Evolutionary conservation across 2,888 invertebrate species (phyloP), one percentile per base, ranked within the genome.

Genomic region (Epistrophe grossulariae): DNA sequence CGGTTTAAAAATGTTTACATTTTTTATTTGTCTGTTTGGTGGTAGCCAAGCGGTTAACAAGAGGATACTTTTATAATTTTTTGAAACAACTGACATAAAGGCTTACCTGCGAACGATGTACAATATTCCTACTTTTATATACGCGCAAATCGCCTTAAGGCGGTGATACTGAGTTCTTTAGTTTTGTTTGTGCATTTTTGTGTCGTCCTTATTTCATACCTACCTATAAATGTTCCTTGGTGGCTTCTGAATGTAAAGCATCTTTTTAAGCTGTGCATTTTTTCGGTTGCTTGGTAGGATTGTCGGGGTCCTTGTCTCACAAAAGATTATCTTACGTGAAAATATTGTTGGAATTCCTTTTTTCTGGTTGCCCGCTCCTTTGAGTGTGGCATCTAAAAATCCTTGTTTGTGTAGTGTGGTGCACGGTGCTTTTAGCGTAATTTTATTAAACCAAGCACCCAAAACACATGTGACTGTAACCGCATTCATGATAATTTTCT

Each of bases 51-150:
- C 85, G 85, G 85, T 81, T 82, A 87, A 87, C 85, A 87, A 87
- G 68, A 50, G 85, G 85, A 87, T 87, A 87, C 82, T 87, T 87
- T 87, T 71, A 87, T 82, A 82, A 82, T 87, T 87, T 84, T 87
- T 87, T 81, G 82, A 82, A 87, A 87, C 79, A 87, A 87, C 85
- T 82, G 79, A 87, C 82, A 87, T 87, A 87, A 87, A 87, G 85
- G 85, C 85, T 87, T 87, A 87, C 85, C 85, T 87, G 87, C 83
- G 83, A 87, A 87, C 66, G 83, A 83, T 83, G 87, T 83, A 83
- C 76, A 72, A 43, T 57, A 79, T 76, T 87, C 79, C 71, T 71
- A 72, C 79, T 83, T 83, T 76, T 83, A 87, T 87, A 79, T 87
- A 87, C 87, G 79, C 83, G 87, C 79, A 87, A 87, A 87, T 87